Base-by-base conservation (phyloP, 2,888 invertebrate species). In the Tortricodes alternella region DNA sequence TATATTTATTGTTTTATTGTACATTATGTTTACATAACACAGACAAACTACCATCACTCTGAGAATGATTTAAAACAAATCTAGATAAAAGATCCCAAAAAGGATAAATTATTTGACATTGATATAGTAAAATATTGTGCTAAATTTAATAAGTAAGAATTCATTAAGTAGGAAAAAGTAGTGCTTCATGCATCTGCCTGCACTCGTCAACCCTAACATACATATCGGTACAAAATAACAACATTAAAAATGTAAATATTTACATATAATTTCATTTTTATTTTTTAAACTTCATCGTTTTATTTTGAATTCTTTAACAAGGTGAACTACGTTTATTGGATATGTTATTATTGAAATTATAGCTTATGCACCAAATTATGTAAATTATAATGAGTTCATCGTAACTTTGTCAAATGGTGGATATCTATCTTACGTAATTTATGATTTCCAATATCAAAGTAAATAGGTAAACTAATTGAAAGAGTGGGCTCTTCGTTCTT, bases 1-100 rank as follows among this genome's bases (percentile, higher is more conserved):
- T 86, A 87, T 85, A 84, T 87, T 86, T 87, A 86, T 85, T 86
- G 80, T 86, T 77, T 80, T 77, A 84, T 85, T 85, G 85, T 87
- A 88, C 87, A 87, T 76, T 51, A 83, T 78, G 70, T 80, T 80
- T 76, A 83, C 74, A 78, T 84, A 86, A 85, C 83, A 85, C 80
- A 86, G 79, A 81, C 74, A 72, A 83, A 85, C 70, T 63, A 78
- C 71, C 77, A 83, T 83, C 83, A 83, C 80, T 82, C 81, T 68
- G 77, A 78, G 74, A 79, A 75, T 73, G 63, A 73, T 71, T 76
- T 61, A 67, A 73, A 63, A 70, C 60, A 68, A 76, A 46, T 46
- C 16, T 72, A 74, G 64, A 61, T 60, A 64, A 66, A 62, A 66
- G 56, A 72, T 80, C 78, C 80, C 81, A 83, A 85, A 78, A 85